These are phyloP conservation scores for Craniophora ligustri DNA, from an alignment of 2,888 invertebrate genomes.

Conservation along the genomic window DNA sequence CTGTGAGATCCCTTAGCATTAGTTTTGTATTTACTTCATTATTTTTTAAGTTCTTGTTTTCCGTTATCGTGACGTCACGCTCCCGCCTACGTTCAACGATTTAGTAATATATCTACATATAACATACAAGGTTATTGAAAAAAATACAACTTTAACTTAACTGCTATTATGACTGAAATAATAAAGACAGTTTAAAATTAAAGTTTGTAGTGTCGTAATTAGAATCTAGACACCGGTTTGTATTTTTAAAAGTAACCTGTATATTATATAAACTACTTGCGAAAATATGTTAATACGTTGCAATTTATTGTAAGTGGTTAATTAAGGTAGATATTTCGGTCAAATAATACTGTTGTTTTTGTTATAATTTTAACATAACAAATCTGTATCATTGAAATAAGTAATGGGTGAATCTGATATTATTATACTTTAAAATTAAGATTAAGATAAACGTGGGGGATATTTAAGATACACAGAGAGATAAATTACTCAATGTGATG, in stretches of 20 bases:
- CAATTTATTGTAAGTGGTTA: background rate
- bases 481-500: no score
- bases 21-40: constrained; percentile 17
- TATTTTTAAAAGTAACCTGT: background rate
- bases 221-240: no score
- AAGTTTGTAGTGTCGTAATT: background rate
- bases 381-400: background rate
- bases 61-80: constrained; percentile 78
- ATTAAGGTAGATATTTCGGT: background rate
- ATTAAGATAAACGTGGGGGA: no score
- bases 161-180: background rate
- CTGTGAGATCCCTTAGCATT: constrained; percentile 15
- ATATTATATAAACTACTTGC: background rate
- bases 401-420: background rate
- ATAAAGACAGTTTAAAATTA: background rate
- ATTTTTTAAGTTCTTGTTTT: constrained; percentile 51
- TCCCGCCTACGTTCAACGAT: constrained; percentile 70
- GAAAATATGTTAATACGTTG: background rate
- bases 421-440: no score
- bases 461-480: no score
- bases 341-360: background rate
- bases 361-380: background rate
- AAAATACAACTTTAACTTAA: background rate
- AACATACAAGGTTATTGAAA: background rate
- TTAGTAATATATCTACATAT: constrained; percentile 20